Conservation (phyloP, 2,888 invertebrate genomes). For the Dryobotodes eremita region DNA sequence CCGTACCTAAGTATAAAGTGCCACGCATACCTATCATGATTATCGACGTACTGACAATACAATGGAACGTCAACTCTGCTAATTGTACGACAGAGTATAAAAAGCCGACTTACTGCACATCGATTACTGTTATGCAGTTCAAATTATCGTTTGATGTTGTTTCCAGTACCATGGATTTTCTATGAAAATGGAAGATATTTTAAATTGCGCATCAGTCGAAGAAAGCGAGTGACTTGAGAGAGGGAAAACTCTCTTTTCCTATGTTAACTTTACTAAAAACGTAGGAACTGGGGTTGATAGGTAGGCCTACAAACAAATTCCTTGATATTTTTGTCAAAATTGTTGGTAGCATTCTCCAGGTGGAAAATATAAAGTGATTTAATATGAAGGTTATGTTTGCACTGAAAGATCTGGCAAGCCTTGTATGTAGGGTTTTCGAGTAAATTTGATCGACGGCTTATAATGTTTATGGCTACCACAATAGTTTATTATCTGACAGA, state of each 20-base stretch:
- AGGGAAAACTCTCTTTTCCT: neutral
- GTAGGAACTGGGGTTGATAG: neutral
- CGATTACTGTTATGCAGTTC: constrained; percentile 64
- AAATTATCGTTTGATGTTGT: constrained; percentile 50
- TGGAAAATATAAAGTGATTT: neutral
- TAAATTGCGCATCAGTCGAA: neutral
- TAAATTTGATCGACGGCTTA: neutral
- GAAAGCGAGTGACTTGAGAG: neutral
- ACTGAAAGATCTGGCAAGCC: neutral
- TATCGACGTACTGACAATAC: constrained; percentile 52
- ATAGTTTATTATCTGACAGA: constrained; percentile 18
- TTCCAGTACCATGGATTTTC: constrained; percentile 12
- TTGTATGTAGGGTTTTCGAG: neutral
- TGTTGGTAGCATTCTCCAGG: too few species aligned
- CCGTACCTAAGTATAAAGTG: constrained; percentile 42
- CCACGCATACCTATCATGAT: constrained; percentile 58
- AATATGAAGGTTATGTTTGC: neutral
- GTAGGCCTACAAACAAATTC: neutral
- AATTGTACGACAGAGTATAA: constrained; percentile 59
- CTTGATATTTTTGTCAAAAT: neutral
- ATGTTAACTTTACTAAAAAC: neutral
- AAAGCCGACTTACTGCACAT: constrained; percentile 66
- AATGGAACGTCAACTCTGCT: constrained; percentile 62
- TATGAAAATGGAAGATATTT: constrained; percentile 6
- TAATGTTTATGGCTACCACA: neutral